These are phyloP conservation scores for Connochaetes taurinus DNA, from an alignment of 2,113 vertebrate genomes.

Conservation along the genomic window DNA sequence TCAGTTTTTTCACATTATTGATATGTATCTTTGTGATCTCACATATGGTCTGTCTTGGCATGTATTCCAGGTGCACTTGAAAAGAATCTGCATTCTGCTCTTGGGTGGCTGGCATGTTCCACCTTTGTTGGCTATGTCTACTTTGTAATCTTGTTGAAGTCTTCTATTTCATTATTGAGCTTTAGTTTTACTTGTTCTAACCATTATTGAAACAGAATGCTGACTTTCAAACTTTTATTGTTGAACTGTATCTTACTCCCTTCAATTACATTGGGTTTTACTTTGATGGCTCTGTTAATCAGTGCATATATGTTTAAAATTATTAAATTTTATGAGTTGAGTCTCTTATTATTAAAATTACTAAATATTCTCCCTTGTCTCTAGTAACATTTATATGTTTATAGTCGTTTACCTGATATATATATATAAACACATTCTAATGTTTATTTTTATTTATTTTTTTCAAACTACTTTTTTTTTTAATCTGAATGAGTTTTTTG, in stretches of 20 bases:
- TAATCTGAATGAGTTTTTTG: not conserved
- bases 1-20: not conserved
- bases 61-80: not conserved
- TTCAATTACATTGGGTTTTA: not conserved
- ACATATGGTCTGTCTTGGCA: not conserved
- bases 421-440: not conserved
- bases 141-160: not conserved
- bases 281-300: not conserved
- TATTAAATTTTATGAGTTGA: not conserved
- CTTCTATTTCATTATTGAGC: not conserved
- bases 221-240: not conserved
- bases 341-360: not conserved
- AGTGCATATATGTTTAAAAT: not conserved
- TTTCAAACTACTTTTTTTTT: not conserved
- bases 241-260: not conserved
- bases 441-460: not conserved
- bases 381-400: not conserved
- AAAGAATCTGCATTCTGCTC: not conserved
- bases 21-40: not conserved
- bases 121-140: not conserved
- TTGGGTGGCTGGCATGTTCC: not conserved
- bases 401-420: not conserved
- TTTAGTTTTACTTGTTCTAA: not conserved
- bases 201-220: not conserved
- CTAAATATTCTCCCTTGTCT: not conserved